Base-by-base conservation (phyloP, 37 sponge, comb jelly and placozoan species). In the Hormiphora californensis region DNA sequence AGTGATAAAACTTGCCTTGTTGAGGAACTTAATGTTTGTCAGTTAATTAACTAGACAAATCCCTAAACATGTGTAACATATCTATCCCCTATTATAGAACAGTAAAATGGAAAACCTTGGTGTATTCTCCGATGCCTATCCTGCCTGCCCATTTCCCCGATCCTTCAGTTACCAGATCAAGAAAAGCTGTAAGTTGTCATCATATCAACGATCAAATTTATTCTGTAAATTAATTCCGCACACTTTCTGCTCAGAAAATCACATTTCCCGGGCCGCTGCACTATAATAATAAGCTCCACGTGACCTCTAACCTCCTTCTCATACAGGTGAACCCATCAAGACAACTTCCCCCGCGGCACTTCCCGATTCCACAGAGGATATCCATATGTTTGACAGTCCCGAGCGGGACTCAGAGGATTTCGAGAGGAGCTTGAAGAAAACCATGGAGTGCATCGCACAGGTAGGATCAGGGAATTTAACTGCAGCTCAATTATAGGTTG, bases 381-480 rank as follows among this genome's bases (percentile, higher is more conserved):
- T 73, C 41, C 40, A 73, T 23, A 73, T 73, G 81, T 73, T 73
- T 17, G 81, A 73, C 44, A 43, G 46, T 3, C 81, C 81, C 17
- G 81, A 73, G 4, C 7, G 35, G 46, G 81, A 73, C 43, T 73
- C 81, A 1, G 81, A 73, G 81, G 81, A 73, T 41, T 73, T 73
- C 44, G 46, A 73, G 81, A 73, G 81, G 23, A 73, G 81, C 43
- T 46, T 73, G n/a, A 73, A 40, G 46, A 73, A 40, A 28, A 73
- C 81, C 5, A 73, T 73, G 81, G 81, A 73, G 32, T 73, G 81
- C 43, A 73, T 73, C 23, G 81, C 81, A 4, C 81, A 73, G 81
- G 81, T 73, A 27, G 38, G n/a, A n/a, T n/a, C n/a, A n/a, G n/a
- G n/a, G n/a, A n/a, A n/a, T n/a, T n/a, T n/a, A n/a, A n/a, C n/a